Conservation (phyloP, 2,888 invertebrate genomes). For the Pterostichus madidus region DNA sequence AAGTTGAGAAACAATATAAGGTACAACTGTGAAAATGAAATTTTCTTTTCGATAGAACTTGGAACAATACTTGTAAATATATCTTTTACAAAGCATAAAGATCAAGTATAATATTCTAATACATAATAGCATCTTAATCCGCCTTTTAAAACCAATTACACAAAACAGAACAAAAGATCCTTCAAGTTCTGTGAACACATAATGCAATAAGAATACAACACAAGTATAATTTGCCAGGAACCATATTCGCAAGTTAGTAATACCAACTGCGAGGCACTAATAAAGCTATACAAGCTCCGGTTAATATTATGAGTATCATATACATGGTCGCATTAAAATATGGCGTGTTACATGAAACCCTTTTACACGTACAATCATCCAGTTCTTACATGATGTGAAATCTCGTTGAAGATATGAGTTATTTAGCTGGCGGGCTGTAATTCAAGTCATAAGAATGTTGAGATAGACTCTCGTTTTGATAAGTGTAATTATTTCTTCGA, state of each 20-base stretch:
- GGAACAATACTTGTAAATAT: conserved; percentile 1
- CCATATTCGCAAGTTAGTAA: conserved; percentile 15
- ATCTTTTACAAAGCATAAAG: not conserved
- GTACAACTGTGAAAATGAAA: no score
- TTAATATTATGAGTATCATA: conserved; percentile 54
- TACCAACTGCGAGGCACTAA: not conserved
- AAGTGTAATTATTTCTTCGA: conserved; percentile 55
- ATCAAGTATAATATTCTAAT: not conserved
- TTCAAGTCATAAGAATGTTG: conserved; percentile 28
- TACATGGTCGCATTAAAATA: conserved; percentile 60
- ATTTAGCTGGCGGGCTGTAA: conserved; percentile 2
- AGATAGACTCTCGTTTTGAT: conserved; percentile 53
- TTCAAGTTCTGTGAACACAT: not conserved
- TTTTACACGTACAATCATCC: conserved; percentile 37
- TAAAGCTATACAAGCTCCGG: conserved; percentile 27
- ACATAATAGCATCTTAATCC: conserved; percentile 5
- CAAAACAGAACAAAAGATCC: conserved; percentile 43
- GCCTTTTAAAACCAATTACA: conserved; percentile 47
- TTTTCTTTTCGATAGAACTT: not conserved
- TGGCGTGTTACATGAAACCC: conserved; percentile 61
- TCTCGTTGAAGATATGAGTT: not conserved
- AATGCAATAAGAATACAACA: conserved; percentile 49
- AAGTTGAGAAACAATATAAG: no score
- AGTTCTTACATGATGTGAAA: not conserved
- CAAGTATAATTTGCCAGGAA: conserved; percentile 36